Percentiles rank a stretch among this genome's conserved stretches.
phyloP scores from a whole-genome alignment of 2,797 vertebrate genomes.

The Chromobotia macracanthus region DNA sequence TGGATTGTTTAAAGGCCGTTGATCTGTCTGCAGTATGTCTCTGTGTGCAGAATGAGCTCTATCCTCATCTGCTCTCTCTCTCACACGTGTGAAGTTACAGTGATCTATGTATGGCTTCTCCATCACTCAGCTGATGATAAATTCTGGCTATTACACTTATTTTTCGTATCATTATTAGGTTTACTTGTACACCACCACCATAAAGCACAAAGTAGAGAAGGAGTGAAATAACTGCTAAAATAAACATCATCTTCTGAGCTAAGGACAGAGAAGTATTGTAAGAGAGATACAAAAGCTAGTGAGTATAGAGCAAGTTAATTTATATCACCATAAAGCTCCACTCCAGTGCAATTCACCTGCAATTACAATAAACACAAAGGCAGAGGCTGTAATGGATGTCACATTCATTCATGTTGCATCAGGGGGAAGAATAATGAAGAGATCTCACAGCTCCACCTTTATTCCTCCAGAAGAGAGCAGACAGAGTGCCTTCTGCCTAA shows the following conservation, averaged over 20 bases:
- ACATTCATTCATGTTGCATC: constrained; percentile 67
- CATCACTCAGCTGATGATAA: constrained; percentile 69
- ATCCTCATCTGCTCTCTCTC: neutral
- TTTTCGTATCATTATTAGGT: constrained; percentile 80
- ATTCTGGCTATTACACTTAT: constrained; percentile 75
- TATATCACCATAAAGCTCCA: constrained; percentile 74
- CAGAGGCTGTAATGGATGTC: constrained; percentile 71
- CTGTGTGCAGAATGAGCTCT: neutral
- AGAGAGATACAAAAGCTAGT: constrained; percentile 71
- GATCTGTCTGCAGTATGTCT: neutral
- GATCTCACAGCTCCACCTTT: constrained; percentile 42
- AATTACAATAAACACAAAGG: constrained; percentile 68
- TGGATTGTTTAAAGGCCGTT: neutral
- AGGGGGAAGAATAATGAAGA: constrained; percentile 48
- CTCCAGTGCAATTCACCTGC: constrained; percentile 56
- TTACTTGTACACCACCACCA: constrained; percentile 74
- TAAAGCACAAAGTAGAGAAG: constrained; percentile 71
- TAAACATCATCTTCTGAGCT: constrained; percentile 68
- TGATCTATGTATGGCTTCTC: constrained; percentile 58
- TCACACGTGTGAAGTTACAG: neutral
- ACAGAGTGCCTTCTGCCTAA: constrained; percentile 28
- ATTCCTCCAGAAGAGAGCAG: constrained; percentile 25
- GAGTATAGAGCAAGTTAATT: constrained; percentile 72
- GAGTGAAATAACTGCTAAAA: constrained; percentile 71
- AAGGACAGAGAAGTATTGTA: constrained; percentile 73